Percentiles rank a stretch among this genome's conserved stretches.
These are phyloP conservation scores for Miopithecus talapoin DNA, from an alignment of 2,797 vertebrate genomes.

Conservation along the genomic window DNA sequence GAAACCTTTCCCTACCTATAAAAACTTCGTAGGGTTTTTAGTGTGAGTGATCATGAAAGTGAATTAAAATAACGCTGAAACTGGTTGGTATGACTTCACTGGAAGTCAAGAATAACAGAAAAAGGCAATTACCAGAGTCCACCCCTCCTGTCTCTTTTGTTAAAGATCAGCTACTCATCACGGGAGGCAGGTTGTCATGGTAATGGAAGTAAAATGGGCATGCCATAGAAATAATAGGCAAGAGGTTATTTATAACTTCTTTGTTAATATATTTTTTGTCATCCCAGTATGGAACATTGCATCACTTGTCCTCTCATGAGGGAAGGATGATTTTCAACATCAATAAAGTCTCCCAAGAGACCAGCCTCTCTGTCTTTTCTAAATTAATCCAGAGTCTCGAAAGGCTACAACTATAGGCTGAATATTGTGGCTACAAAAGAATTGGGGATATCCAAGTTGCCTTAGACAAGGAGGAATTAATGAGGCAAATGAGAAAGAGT, in stretches of 20 bases:
- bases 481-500: neutral
- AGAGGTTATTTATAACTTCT: conserved; percentile 12
- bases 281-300: neutral
- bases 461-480: neutral
- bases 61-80: neutral
- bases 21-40: neutral
- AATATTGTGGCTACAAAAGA: neutral
- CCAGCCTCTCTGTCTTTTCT: neutral
- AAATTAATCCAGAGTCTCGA: neutral
- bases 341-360: neutral
- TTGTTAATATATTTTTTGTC: neutral
- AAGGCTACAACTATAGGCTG: neutral
- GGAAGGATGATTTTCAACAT: neutral
- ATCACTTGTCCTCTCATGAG: neutral
- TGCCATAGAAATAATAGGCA: neutral
- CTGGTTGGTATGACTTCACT: neutral
- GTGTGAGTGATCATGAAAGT: neutral
- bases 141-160: neutral
- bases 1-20: neutral
- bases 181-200: neutral
- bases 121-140: conserved; percentile 8
- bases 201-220: neutral
- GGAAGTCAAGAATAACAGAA: conserved; percentile 22
- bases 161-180: neutral
- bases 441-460: neutral